Evolutionary conservation across 2,797 vertebrate species (phyloP).

Genomic region (Diplodus sargus): DNA sequence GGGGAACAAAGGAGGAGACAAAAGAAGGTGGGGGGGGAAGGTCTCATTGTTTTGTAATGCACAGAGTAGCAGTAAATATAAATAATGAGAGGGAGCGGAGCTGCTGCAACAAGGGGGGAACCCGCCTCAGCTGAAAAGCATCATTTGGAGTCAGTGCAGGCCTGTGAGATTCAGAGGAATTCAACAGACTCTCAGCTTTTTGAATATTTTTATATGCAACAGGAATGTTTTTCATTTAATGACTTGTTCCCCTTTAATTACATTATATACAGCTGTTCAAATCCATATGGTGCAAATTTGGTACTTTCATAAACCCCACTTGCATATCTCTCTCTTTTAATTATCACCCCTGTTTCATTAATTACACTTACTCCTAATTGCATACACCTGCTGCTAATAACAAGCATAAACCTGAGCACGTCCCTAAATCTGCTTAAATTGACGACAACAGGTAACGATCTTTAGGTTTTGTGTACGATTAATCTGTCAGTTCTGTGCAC

Average conservation of each 20-base stretch:
- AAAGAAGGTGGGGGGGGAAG: constrained; percentile 14
- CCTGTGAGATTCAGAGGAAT: not conserved
- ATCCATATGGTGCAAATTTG: not conserved
- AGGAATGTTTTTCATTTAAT: not conserved
- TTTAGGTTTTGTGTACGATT: not conserved
- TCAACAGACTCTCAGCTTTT: not conserved
- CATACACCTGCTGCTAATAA: not conserved
- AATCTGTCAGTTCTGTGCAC: not conserved
- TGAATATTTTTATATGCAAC: not conserved
- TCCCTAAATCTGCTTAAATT: not conserved
- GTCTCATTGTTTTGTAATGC: constrained; percentile 46
- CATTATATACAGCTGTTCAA: not conserved
- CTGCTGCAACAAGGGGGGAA: constrained; percentile 6
- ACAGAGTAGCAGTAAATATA: constrained; percentile 41
- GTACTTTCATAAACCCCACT: not conserved
- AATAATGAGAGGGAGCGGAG: constrained; percentile 28
- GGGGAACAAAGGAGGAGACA: constrained; percentile 72
- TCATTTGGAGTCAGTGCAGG: not conserved
- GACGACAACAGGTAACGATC: not conserved
- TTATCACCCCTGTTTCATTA: not conserved
- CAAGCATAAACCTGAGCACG: not conserved
- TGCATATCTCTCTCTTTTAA: not conserved
- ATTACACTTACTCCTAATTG: not conserved
- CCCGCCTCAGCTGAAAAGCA: not conserved
- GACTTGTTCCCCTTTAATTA: not conserved